A percentile compares a stretch with the other conserved stretches of the same genome.
These are phyloP conservation scores for Loripinus fragilis DNA, from an alignment of 2,888 invertebrate genomes.

Conservation along the genomic window DNA sequence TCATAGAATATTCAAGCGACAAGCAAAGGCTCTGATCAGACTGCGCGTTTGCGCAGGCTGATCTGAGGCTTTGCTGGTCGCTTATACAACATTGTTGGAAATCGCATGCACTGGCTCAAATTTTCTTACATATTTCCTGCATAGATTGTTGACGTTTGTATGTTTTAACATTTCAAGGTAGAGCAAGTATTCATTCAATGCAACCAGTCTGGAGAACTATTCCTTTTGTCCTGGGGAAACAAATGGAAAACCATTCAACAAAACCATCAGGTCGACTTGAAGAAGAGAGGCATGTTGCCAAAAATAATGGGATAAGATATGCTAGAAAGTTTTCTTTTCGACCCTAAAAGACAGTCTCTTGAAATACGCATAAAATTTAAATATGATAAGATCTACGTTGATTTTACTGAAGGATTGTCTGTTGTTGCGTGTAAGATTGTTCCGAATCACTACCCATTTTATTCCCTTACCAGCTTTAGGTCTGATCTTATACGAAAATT, in stretches of 20 bases:
- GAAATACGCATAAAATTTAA: conserved; percentile 46
- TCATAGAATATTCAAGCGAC: too few relatives aligned
- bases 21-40: too few relatives aligned
- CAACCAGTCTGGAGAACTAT: conserved; percentile 10
- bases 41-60: too few relatives aligned
- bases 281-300: conserved; percentile 10
- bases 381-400: conserved; percentile 42
- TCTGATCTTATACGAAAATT: conserved; percentile 17
- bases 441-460: conserved; percentile 36
- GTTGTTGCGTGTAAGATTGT: conserved; percentile 47
- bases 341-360: conserved; percentile 43
- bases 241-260: conserved; percentile 16
- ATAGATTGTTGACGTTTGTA: conserved; percentile 15
- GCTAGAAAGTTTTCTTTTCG: conserved; percentile 13
- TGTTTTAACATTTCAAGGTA: conserved; percentile 9
- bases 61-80: too few relatives aligned
- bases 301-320: conserved; percentile 5
- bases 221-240: conserved; percentile 15
- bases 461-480: conserved; percentile 19
- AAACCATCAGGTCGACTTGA: not conserved
- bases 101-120: too few relatives aligned
- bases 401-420: conserved; percentile 46
- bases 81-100: too few relatives aligned
- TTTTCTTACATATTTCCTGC: conserved; percentile 15
- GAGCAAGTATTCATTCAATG: conserved; percentile 21